phyloP scores from a whole-genome alignment of 1,140 invertebrate genomes.

The Nasonia vitripennis region DNA sequence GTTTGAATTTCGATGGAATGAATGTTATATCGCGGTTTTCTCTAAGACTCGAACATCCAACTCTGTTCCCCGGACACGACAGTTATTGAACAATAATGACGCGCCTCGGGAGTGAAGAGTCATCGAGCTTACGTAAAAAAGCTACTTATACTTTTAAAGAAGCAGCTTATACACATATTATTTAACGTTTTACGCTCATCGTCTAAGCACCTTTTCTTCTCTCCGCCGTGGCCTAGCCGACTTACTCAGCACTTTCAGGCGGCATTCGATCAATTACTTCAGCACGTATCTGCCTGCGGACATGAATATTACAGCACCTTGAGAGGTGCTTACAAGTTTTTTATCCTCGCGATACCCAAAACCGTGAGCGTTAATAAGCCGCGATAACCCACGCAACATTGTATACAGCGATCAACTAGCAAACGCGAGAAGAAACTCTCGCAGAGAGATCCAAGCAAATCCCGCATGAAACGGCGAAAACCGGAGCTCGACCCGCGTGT shows the following conservation, averaged over 20 bases:
- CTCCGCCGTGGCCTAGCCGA: not conserved
- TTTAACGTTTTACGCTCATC: not conserved
- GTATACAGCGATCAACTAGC: too few species aligned
- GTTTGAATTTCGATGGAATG: too few species aligned
- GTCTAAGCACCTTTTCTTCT: not conserved
- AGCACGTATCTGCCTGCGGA: not conserved
- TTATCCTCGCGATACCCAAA: not conserved
- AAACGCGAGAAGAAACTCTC: too few species aligned
- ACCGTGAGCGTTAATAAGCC: too few species aligned
- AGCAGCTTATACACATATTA: not conserved
- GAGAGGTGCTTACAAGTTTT: not conserved
- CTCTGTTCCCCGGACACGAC: not conserved
- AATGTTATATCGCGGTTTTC: not conserved
- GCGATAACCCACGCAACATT: too few species aligned
- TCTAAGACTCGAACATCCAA: not conserved
- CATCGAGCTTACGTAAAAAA: not conserved
- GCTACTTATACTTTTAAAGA: not conserved
- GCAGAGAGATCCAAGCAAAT: too few species aligned
- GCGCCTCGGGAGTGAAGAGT: not conserved
- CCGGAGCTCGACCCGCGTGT: too few species aligned
- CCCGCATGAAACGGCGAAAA: too few species aligned
- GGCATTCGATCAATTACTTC: not conserved
- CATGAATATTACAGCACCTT: not conserved
- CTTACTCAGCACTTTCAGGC: constrained; percentile 11
- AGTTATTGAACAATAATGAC: not conserved